These are phyloP conservation scores for Rhopalosiphum padi DNA, from an alignment of 1,140 invertebrate genomes.

Conservation along the genomic window DNA sequence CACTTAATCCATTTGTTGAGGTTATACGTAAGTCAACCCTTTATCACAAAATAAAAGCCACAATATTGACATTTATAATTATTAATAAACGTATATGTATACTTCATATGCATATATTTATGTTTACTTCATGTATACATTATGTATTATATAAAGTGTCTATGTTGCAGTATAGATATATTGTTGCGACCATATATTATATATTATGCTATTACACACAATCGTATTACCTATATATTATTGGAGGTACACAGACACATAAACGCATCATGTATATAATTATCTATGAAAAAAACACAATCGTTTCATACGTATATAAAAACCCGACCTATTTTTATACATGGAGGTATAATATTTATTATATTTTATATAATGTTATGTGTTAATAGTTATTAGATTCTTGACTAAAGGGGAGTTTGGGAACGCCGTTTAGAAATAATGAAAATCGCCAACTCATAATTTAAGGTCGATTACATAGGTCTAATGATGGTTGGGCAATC, in stretches of 20 bases:
- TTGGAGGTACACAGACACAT: background rate
- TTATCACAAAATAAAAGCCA: background rate
- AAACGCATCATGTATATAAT: background rate
- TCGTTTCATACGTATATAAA: background rate
- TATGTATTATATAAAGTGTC: background rate
- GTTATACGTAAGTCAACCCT: background rate
- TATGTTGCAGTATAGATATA: background rate
- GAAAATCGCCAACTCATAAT: constrained; percentile 8
- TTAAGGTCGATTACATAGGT: background rate
- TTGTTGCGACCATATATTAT: no score
- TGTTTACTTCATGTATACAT: no score
- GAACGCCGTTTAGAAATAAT: background rate
- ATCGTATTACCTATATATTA: background rate
- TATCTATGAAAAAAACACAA: background rate
- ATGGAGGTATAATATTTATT: no score
- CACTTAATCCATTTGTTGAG: background rate
- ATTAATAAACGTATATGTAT: background rate
- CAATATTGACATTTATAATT: background rate
- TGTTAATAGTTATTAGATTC: background rate
- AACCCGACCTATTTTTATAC: background rate
- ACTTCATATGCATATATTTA: background rate
- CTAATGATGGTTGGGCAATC: background rate
- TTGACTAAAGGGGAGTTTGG: background rate
- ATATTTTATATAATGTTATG: background rate
- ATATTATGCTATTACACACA: background rate